Percentiles rank a stretch among this genome's conserved stretches.
phyloP scores from a whole-genome alignment of 1,140 invertebrate species.

The Zophobas morio region DNA sequence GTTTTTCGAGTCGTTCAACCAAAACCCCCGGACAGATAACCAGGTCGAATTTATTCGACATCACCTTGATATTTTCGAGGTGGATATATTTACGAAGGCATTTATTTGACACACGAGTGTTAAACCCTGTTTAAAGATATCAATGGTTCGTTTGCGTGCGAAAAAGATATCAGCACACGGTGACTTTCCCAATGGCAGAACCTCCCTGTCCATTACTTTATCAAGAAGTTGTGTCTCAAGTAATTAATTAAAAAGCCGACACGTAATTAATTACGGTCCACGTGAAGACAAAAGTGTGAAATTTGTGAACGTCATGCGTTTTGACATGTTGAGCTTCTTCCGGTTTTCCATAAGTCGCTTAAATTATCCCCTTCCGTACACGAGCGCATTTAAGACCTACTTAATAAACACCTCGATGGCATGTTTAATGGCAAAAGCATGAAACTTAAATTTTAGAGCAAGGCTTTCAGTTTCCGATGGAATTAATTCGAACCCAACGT shows the following conservation, averaged over 20 bases:
- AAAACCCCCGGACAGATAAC: no score
- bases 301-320: no score
- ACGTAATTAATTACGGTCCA: background rate
- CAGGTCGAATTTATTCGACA: background rate
- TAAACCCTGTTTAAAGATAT: constrained; percentile 25
- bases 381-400: background rate
- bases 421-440: background rate
- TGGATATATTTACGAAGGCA: constrained; percentile 11
- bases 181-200: background rate
- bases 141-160: constrained; percentile 31
- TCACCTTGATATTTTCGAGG: background rate
- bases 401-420: background rate
- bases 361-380: background rate
- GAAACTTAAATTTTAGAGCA: constrained; percentile 20
- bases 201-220: background rate
- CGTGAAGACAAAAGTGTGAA: no score
- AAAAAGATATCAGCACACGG: constrained; percentile 5
- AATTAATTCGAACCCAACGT: constrained; percentile 37
- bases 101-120: constrained; percentile 6
- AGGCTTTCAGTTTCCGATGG: constrained; percentile 14
- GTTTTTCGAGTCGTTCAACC: no score
- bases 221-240: background rate
- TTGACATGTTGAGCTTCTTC: no score
- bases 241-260: constrained; percentile 1
- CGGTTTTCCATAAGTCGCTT: no score